Percentiles rank a stretch among this genome's conserved stretches.
Evolutionary conservation across 2,888 invertebrate species (phyloP).

Genomic region (Hymenopus coronatus): DNA sequence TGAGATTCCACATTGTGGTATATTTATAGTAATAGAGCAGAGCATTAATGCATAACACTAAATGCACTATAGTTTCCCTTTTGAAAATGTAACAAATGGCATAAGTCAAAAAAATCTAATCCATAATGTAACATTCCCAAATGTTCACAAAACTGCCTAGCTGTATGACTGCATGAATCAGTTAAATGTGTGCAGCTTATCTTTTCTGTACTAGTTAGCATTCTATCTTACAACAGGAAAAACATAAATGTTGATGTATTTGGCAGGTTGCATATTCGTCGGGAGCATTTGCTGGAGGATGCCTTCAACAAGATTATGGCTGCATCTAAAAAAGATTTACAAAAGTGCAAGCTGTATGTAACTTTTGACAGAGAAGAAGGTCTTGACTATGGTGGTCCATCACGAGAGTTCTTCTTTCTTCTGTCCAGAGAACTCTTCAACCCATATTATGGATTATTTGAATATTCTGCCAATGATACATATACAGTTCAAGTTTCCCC

Average conservation of each 20-base stretch:
- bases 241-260: constrained; percentile 25
- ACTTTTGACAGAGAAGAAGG: constrained; percentile 95
- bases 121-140: too few relatives aligned
- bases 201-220: not conserved
- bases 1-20: too few relatives aligned
- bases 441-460: constrained; percentile 97
- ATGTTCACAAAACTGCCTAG: too few relatives aligned
- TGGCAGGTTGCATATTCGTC: constrained; percentile 81
- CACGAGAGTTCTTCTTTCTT: constrained; percentile 95
- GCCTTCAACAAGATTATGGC: constrained; percentile 96
- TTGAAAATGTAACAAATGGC: too few relatives aligned
- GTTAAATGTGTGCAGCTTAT: not conserved
- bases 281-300: constrained; percentile 92
- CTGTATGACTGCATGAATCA: too few relatives aligned
- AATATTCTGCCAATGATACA: constrained; percentile 96
- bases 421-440: constrained; percentile 96
- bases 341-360: constrained; percentile 92
- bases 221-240: not conserved
- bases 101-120: too few relatives aligned
- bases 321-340: constrained; percentile 90
- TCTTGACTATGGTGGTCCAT: constrained; percentile 96
- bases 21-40: too few relatives aligned
- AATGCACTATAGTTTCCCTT: too few relatives aligned
- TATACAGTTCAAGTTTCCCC: constrained; percentile 95
- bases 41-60: too few relatives aligned